A percentile compares a stretch with the other conserved stretches of the same genome.
These are phyloP conservation scores for Lates calcarifer DNA, from an alignment of 2,113 vertebrate species.

Conservation along the genomic window DNA sequence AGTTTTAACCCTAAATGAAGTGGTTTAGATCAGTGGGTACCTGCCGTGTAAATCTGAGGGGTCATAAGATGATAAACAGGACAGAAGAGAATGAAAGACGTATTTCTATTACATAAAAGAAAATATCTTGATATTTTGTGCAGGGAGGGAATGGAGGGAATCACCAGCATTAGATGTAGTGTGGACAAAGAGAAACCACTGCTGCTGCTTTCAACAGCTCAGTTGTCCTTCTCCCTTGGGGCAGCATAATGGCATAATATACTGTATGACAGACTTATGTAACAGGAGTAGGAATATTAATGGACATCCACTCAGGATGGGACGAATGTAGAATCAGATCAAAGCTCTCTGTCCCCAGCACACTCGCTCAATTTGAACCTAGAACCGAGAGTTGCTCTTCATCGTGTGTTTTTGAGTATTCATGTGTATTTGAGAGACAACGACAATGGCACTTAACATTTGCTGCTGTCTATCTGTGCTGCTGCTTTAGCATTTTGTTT, in stretches of 20 bases:
- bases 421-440: slow-evolving; percentile 22
- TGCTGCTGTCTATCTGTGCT: slow-evolving; percentile 3
- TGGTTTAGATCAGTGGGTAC: background rate
- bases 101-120: background rate
- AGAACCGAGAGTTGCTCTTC: slow-evolving; percentile 8
- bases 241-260: slow-evolving; percentile 63
- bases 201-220: slow-evolving; percentile 22
- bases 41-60: background rate
- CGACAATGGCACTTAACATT: slow-evolving; percentile 11
- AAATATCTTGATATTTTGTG: background rate
- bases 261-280: slow-evolving; percentile 71
- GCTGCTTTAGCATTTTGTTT: slow-evolving; percentile 6
- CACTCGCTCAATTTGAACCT: slow-evolving; percentile 34
- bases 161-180: slow-evolving; percentile 11
- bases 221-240: slow-evolving; percentile 49
- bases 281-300: slow-evolving; percentile 76
- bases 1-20: no score
- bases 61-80: background rate
- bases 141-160: slow-evolving; percentile 7
- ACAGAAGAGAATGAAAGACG: background rate
- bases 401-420: background rate
- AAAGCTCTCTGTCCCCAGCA: slow-evolving; percentile 45
- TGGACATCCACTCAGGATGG: slow-evolving; percentile 64
- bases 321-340: slow-evolving; percentile 61
- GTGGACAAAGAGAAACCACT: slow-evolving; percentile 26